Evolutionary conservation across 2,888 invertebrate genomes (phyloP), one percentile per base, ranked within the genome.

Genomic region (Scaptomyza parva): DNA sequence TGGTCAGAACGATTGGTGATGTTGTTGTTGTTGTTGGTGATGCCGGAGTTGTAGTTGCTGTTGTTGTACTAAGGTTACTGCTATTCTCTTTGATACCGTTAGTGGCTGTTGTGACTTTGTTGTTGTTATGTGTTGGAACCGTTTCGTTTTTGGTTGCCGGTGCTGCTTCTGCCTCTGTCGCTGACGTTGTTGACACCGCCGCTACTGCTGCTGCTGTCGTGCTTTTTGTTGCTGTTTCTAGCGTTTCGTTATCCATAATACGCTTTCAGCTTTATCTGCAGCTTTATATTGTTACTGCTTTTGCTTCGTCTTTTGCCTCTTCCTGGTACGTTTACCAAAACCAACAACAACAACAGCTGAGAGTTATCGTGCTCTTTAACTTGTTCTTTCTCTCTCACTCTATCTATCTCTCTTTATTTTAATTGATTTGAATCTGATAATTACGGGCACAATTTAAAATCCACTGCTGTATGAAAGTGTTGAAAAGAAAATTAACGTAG

Each of bases 31-130:
- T 64, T 71, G 75, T 47, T 64, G 47, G 18, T 47, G 47, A 8
- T 80, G 87, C 61, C 70, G 75, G 51, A 64, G 76, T 41, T 64
- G 69, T 41, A 58, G 61, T 39, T 59, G 64, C 11, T 71, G 82
- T 68, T 80, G 82, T 75, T 83, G 88, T 88, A 83, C 89, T 88
- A 82, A 85, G 89, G 83, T 88, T 90, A 86, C 86, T 90, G 79
- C 86, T 91, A 86, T 89, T 91, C 78, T 91, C 91, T 88, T 88
- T 90, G 65, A 91, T 90, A 71, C 91, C 91, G 87, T 91, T 91
- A 86, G 88, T 88, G 81, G 90, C 79, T 65, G 84, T 68, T 76
- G 77, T 70, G 79, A 83, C 74, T 86, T 71, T 85, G 64, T 67
- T 88, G 48, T 79, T 82, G 72, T 88, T 88, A 52, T 78, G 83